Conservation (phyloP, 2,888 invertebrate species). For the Palloptera scutellata region DNA sequence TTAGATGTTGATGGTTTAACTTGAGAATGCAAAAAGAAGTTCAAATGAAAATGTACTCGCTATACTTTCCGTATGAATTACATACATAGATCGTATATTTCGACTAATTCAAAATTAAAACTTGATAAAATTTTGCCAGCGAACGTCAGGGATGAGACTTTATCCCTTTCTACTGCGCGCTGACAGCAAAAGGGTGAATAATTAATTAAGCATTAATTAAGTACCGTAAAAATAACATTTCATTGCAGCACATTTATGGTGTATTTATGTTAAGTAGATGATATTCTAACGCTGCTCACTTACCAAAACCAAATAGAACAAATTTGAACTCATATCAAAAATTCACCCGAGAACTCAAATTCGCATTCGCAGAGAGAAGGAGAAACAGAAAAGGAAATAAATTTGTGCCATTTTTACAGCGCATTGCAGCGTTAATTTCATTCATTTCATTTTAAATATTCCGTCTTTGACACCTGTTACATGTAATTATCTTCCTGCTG, state of each 20-base stretch:
- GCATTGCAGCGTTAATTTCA: slow-evolving; percentile 1
- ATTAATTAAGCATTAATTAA: slow-evolving; percentile 38
- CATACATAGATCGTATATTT: slow-evolving; percentile 1
- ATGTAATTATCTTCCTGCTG: slow-evolving; percentile 49
- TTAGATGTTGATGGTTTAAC: too few species aligned
- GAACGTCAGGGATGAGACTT: slow-evolving; percentile 45
- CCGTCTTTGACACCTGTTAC: slow-evolving; percentile 56
- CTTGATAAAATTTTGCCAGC: slow-evolving; percentile 41
- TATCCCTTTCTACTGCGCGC: slow-evolving; percentile 31
- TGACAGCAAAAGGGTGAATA: slow-evolving; percentile 1
- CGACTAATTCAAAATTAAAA: slow-evolving; percentile 5
- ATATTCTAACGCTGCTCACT: background rate
- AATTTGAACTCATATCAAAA: background rate
- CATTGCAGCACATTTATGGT: slow-evolving; percentile 1
- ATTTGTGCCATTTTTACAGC: background rate
- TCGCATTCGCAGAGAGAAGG: background rate
- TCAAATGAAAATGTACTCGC: too few species aligned
- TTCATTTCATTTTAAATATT: slow-evolving; percentile 34
- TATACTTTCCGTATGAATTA: background rate
- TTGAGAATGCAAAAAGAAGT: too few species aligned
- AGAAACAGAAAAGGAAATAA: background rate
- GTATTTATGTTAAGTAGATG: background rate
- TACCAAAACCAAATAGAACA: background rate
- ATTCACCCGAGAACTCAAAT: background rate
- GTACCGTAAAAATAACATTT: slow-evolving; percentile 34